A percentile compares a stretch with the other conserved stretches of the same genome.
phyloP scores from a whole-genome alignment of 2,888 invertebrate species.

The Plemyria rubiginata region DNA sequence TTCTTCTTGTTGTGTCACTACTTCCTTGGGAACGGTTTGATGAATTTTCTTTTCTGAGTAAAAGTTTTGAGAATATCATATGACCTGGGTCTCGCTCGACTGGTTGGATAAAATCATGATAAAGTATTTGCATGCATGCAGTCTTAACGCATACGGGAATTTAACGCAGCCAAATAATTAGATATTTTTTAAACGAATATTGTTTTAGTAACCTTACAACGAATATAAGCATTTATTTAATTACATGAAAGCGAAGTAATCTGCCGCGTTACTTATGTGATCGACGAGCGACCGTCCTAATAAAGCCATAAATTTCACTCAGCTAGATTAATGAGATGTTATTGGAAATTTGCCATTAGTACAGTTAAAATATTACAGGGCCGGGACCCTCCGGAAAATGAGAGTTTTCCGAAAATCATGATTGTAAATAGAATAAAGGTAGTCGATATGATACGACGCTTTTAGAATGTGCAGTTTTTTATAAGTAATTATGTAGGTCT shows the following conservation, averaged over 20 bases:
- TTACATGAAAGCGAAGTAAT: slow-evolving; percentile 47
- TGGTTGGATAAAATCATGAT: too few relatives aligned
- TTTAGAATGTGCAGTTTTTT: neutral
- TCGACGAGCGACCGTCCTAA: slow-evolving; percentile 71
- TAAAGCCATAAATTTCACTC: slow-evolving; percentile 83
- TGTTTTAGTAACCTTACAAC: too few relatives aligned
- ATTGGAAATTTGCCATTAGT: slow-evolving; percentile 76
- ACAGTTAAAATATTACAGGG: slow-evolving; percentile 53
- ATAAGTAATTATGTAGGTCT: neutral
- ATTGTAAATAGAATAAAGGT: slow-evolving; percentile 14
- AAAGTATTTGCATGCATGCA: too few relatives aligned
- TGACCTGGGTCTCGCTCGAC: too few relatives aligned
- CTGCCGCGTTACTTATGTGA: slow-evolving; percentile 64
- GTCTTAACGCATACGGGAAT: too few relatives aligned
- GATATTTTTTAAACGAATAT: too few relatives aligned
- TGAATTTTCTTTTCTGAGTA: too few relatives aligned
- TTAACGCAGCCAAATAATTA: too few relatives aligned
- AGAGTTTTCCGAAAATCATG: slow-evolving; percentile 37
- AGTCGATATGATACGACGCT: neutral
- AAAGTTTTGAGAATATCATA: too few relatives aligned
- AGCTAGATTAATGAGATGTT: slow-evolving; percentile 79
- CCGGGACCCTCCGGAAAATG: slow-evolving; percentile 40
- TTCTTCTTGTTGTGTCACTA: too few relatives aligned
- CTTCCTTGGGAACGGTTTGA: too few relatives aligned
- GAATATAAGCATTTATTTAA: slow-evolving; percentile 22